Base-by-base conservation (phyloP, 2,797 vertebrate genomes). In the Tenualosa thibaudeaui region DNA sequence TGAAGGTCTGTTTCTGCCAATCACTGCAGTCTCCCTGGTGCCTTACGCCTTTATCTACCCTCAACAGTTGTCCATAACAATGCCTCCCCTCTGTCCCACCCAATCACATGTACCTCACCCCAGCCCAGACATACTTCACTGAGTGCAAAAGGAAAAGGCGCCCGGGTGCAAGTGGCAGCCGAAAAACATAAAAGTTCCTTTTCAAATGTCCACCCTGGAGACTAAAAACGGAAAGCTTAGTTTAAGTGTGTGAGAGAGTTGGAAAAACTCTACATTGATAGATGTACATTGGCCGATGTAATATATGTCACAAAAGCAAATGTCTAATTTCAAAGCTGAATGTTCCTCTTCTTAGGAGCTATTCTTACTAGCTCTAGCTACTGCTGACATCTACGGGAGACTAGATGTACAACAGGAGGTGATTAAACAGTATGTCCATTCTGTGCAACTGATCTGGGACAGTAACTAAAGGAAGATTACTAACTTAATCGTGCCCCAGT, bases 1-100 rank as follows among this genome's bases (percentile, higher is more conserved):
- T 82, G 46, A 84, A 84, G 37, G 89, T 82, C 91, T 93, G 92
- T 87, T 84, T 86, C 88, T 93, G 93, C 93, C 94, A 92, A 53
- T 95, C 92, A 94, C 22, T 3, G 81, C 40, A 71, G 49, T 31
- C 49, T 40, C 81, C 49, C 40, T 24, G 7, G 19, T 43, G 54
- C 22, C 53, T 43, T 37, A 24, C 19, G 8, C 10, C 31, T 78
- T 43, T 78, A 78, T 78, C 71, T 40, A 22, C 40, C 40, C 40
- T 46, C 9, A 78, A 19, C 71, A 78, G 71, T 78, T 78, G 71
- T 46, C 71, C 37, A 8, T 22, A 78, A 78, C 71, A 78, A 78
- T 78, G 71, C 26, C 37, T 43, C 37, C 40, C 37, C 37, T 78
- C 37, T 78, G 71, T 46, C 26, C 71, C 71, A 78, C 0, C 71